Evolutionary conservation across 2,113 vertebrate genomes (phyloP).

Genomic region (Neopipo cinnamomea): DNA sequence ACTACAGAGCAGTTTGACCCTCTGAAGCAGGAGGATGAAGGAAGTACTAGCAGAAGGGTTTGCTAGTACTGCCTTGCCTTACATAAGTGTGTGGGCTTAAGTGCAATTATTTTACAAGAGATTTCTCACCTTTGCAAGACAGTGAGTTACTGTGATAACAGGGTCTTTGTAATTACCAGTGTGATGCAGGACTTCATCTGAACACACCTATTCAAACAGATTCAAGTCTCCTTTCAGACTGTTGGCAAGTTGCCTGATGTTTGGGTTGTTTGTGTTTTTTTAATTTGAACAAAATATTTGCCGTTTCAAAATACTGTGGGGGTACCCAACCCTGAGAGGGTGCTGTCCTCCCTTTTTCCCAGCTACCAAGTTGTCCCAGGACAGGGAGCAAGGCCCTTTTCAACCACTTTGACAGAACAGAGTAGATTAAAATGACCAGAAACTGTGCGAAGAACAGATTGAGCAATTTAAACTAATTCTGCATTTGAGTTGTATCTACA

Average conservation of each 20-base stretch:
- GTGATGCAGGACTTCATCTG: neutral
- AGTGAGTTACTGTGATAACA: neutral
- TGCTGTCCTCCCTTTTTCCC: neutral
- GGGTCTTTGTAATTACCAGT: neutral
- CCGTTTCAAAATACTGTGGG: neutral
- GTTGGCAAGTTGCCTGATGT: neutral
- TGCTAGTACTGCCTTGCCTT: neutral
- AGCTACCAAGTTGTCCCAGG: neutral
- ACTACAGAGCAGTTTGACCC: neutral
- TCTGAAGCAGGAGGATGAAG: neutral
- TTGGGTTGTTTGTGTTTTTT: neutral
- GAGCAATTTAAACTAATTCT: neutral
- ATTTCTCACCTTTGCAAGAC: neutral
- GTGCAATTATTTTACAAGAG: neutral
- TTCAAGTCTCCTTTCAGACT: neutral
- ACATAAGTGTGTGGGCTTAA: neutral
- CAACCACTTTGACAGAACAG: neutral
- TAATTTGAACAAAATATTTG: neutral
- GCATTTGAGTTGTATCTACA: accelerated
- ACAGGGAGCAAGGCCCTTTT: neutral
- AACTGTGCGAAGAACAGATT: neutral
- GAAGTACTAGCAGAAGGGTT: neutral
- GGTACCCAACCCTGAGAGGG: neutral
- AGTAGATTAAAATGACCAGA: neutral
- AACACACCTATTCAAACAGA: neutral